Conservation (phyloP, 2,888 invertebrate species). For the Drosophila helvetica region DNA sequence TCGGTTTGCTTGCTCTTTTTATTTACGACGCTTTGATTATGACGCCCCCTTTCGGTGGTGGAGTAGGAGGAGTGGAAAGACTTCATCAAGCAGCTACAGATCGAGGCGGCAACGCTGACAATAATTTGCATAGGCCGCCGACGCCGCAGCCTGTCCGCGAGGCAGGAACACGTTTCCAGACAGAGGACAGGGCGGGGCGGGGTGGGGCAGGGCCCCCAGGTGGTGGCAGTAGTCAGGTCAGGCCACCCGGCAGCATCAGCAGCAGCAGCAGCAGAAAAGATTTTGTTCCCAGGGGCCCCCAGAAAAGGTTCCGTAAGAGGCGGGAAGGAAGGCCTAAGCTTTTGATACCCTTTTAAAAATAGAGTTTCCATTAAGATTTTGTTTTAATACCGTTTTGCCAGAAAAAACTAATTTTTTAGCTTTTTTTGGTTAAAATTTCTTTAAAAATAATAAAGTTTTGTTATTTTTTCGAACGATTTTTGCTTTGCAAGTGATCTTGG, state of each 20-base stretch:
- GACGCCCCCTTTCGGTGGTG: conserved; percentile 26
- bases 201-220: conserved; percentile 15
- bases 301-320: background rate
- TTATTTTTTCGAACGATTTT: too few relatives aligned
- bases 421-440: too few relatives aligned
- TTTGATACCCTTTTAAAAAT: too few relatives aligned
- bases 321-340: background rate
- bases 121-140: conserved; percentile 55
- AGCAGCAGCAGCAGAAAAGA: background rate
- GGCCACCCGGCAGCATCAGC: conserved; percentile 1
- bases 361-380: too few relatives aligned
- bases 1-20: conserved; percentile 56
- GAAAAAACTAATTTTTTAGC: too few relatives aligned
- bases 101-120: background rate
- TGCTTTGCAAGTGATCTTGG: too few relatives aligned
- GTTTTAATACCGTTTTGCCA: too few relatives aligned
- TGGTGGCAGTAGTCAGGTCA: conserved; percentile 8
- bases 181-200: conserved; percentile 8
- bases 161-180: conserved; percentile 58
- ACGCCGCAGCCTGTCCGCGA: background rate
- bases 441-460: too few relatives aligned
- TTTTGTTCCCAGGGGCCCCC: background rate
- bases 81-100: conserved; percentile 33
- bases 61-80: conserved; percentile 20
- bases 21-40: conserved; percentile 67